Evolutionary conservation across 1,140 invertebrate genomes (phyloP).

Genomic region (Drosophila eugracilis): DNA sequence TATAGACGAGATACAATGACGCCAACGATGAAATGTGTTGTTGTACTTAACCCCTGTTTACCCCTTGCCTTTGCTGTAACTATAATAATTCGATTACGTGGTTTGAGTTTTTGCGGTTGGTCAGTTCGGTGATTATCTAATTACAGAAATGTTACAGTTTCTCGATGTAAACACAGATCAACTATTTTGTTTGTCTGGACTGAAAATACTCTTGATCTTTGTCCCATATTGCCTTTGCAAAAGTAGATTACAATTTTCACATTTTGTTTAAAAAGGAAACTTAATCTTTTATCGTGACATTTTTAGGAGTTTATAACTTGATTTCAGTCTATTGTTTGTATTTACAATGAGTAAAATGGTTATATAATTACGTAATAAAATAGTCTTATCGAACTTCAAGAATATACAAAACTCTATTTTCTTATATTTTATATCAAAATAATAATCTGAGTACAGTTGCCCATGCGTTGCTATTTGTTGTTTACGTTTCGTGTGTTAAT

Average conservation of each 20-base stretch:
- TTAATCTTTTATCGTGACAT: too few relatives aligned
- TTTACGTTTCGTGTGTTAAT: slow-evolving; percentile 23
- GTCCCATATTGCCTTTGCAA: too few relatives aligned
- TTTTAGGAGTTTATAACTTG: too few relatives aligned
- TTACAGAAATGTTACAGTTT: background rate
- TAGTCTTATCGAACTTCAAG: too few relatives aligned
- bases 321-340: too few relatives aligned
- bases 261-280: too few relatives aligned
- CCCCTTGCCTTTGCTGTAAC: background rate
- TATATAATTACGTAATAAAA: too few relatives aligned
- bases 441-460: background rate
- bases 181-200: too few relatives aligned
- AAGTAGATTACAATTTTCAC: too few relatives aligned
- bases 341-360: too few relatives aligned
- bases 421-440: background rate
- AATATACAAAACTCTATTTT: too few relatives aligned
- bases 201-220: too few relatives aligned
- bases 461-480: background rate
- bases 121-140: slow-evolving; percentile 22
- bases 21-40: slow-evolving; percentile 9
- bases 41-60: slow-evolving; percentile 4
- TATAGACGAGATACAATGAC: slow-evolving; percentile 38
- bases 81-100: slow-evolving; percentile 4
- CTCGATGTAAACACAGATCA: background rate
- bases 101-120: slow-evolving; percentile 20